Conservation (phyloP, 2,888 invertebrate species). For the Geotrupes spiniger region DNA sequence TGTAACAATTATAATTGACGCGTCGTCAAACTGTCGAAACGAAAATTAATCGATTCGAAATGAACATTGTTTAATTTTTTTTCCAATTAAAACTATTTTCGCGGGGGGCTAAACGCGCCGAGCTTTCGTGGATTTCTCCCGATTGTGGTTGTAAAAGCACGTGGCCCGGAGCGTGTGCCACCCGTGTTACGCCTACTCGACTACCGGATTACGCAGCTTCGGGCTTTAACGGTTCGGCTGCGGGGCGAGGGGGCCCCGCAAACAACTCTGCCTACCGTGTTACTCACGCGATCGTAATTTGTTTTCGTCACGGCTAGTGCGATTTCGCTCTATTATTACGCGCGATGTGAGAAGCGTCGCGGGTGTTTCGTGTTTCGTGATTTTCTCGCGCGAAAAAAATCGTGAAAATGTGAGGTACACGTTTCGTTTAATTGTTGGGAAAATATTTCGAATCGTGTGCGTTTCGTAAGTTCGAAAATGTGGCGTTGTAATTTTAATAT, state of each 20-base stretch:
- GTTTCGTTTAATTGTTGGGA: too few relatives aligned
- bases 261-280: conserved; percentile 21
- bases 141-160: conserved; percentile 29
- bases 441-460: not conserved
- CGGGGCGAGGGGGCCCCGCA: conserved; percentile 11
- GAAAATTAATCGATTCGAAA: too few relatives aligned
- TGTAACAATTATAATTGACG: too few relatives aligned
- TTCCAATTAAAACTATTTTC: too few relatives aligned
- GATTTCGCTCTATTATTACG: conserved; percentile 17
- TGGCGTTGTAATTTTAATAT: too few relatives aligned
- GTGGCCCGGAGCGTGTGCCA: conserved; percentile 29
- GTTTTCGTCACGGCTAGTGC: conserved; percentile 13
- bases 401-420: too few relatives aligned
- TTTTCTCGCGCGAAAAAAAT: too few relatives aligned
- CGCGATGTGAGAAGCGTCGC: not conserved
- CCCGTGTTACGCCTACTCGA: conserved; percentile 33
- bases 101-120: not conserved
- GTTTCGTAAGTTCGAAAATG: not conserved
- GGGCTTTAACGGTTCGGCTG: conserved; percentile 11
- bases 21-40: too few relatives aligned
- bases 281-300: conserved; percentile 24
- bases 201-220: conserved; percentile 32
- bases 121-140: conserved; percentile 17
- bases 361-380: not conserved
- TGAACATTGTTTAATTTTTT: too few relatives aligned